Percentiles rank a stretch among this genome's conserved stretches.
phyloP scores from a whole-genome alignment of 2,888 invertebrate species.

The Esperia sulphurella region DNA sequence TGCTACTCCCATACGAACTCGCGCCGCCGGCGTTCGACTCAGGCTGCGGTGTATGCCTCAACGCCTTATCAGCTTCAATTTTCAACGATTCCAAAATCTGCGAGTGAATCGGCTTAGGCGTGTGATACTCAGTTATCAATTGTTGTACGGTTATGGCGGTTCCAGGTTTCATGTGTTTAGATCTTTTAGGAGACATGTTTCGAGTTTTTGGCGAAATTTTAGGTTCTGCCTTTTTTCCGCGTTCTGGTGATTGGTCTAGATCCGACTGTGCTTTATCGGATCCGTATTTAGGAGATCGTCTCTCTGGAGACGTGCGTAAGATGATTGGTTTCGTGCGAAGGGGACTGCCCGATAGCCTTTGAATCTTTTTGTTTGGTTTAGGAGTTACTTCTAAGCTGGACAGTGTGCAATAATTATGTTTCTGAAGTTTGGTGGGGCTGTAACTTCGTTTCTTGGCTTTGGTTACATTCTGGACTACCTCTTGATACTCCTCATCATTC shows the following conservation, averaged over 20 bases:
- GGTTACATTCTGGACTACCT: slow-evolving; percentile 16
- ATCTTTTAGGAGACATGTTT: slow-evolving; percentile 16
- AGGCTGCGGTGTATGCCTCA: not conserved
- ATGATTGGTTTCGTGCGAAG: not conserved
- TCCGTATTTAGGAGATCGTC: not conserved
- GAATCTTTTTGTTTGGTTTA: slow-evolving; percentile 49
- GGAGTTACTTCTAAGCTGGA: slow-evolving; percentile 35
- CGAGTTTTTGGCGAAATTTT: slow-evolving; percentile 5
- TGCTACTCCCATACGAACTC: slow-evolving; percentile 42
- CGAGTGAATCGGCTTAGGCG: slow-evolving; percentile 19
- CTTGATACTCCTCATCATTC: slow-evolving; percentile 16
- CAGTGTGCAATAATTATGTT: slow-evolving; percentile 13
- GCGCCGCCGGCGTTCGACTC: slow-evolving; percentile 17
- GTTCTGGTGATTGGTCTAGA: not conserved
- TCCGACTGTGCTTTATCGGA: not conserved
- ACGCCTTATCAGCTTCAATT: slow-evolving; percentile 1
- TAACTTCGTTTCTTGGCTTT: slow-evolving; percentile 37
- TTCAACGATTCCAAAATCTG: slow-evolving; percentile 19
- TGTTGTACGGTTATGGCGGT: slow-evolving; percentile 36
- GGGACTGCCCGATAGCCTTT: slow-evolving; percentile 40
- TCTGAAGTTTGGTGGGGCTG: slow-evolving; percentile 30
- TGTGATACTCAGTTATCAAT: slow-evolving; percentile 33
- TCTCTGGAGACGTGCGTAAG: not conserved
- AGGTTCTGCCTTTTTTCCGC: not conserved
- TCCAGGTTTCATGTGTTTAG: slow-evolving; percentile 15